Conservation (phyloP, 2,797 vertebrate genomes). For the Tamandua tetradactyla region DNA sequence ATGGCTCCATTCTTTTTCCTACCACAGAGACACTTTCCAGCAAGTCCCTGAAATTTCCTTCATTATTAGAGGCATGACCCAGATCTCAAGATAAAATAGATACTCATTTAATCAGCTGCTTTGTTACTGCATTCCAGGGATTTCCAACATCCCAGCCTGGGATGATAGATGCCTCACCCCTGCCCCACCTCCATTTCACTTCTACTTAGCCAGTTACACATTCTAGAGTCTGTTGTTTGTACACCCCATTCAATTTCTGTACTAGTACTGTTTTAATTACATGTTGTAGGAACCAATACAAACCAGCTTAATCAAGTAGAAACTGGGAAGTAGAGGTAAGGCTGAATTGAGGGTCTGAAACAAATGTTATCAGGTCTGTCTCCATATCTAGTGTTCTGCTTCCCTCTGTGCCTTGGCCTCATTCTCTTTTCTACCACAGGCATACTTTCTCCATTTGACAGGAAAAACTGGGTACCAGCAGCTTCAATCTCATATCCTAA, state of each 20-base stretch:
- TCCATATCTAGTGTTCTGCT: neutral
- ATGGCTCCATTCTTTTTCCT: too few species aligned
- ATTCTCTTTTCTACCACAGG: neutral
- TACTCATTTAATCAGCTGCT: neutral
- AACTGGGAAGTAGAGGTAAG: neutral
- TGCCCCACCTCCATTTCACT: neutral
- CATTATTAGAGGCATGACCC: neutral
- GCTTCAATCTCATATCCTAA: neutral
- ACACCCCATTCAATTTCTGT: neutral
- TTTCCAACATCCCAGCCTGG: neutral
- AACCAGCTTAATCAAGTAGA: neutral
- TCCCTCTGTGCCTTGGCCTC: neutral
- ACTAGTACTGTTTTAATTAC: neutral
- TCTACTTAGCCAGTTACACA: neutral
- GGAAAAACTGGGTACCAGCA: neutral
- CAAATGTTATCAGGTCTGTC: neutral
- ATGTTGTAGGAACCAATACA: neutral
- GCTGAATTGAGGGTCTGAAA: neutral
- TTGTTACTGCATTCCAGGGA: neutral
- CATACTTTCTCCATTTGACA: neutral
- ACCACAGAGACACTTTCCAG: neutral
- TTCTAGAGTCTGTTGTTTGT: neutral
- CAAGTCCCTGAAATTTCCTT: neutral
- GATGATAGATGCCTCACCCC: neutral
- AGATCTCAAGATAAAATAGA: constrained; percentile 23